Base-by-base conservation (phyloP, 1,140 invertebrate genomes). In the Harlomillsia oculata region DNA sequence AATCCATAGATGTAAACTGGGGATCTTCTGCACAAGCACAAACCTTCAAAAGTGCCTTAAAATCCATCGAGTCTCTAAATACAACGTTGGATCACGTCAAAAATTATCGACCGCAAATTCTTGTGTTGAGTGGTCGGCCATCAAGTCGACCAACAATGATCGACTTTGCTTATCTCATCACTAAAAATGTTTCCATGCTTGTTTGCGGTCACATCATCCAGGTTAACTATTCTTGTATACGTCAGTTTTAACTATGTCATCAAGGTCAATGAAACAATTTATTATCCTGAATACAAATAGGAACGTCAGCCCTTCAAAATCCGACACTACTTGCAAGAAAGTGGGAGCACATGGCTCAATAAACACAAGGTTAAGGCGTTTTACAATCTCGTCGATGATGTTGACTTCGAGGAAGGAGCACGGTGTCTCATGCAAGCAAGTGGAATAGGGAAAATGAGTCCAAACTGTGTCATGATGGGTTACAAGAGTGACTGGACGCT, bases 311-410 rank as follows among this genome's bases (percentile, higher is more conserved):
- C 80, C 0, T 82, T 87, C 67, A 78, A 83, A 64, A 74, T 78
- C 26, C 76, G 84, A 37, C 73, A 77, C 5, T 69, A 74, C 3
- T 73, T 80, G 41, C 68, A 77, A 18, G 78, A 81, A 37, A 80
- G 84, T 61, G 82, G 84, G 0, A 81, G 83, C 61, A 77, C 76
- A 41, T 97, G 92, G 91, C 78, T 97, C 51, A 74, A 76, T 25
- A 78, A 81, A 20, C 82, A 91, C 51, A 88, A 87, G 70, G 79
- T 95, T 11, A 96, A 94, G 72, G 85, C 85, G 0, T 98, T 97
- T 74, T 97, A 96, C 71, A 80, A 78, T 1, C 67, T 89, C 40
- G 80, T 93, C 0, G 89, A 91, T 68, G 84, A 86, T 25, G 76
- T 80, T 14, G 78, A 73, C 55, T 88, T 92, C 67, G 82, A 85